These are phyloP conservation scores for Penaeus vannamei DNA, from an alignment of 1,140 invertebrate genomes.

Conservation along the genomic window DNA sequence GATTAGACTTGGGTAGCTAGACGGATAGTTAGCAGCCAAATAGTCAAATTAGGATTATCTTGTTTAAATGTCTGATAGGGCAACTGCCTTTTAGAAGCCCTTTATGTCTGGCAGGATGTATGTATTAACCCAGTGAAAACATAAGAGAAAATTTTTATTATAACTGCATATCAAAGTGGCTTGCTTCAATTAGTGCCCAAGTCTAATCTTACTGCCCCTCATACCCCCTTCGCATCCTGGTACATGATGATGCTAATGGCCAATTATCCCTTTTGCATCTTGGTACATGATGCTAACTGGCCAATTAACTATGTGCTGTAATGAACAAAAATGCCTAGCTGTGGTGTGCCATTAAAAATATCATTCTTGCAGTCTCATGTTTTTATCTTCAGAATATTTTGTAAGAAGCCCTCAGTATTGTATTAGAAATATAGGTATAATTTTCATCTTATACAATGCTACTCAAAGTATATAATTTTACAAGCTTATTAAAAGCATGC, in stretches of 20 bases:
- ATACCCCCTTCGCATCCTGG: constrained; percentile 48
- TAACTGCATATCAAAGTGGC: background rate
- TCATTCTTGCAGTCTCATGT: constrained; percentile 37
- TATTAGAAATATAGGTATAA: constrained; percentile 55
- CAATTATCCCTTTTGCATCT: constrained; percentile 45
- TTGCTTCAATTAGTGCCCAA: constrained; percentile 35
- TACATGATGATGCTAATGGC: constrained; percentile 57
- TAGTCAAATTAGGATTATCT: background rate
- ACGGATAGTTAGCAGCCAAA: constrained; percentile 25
- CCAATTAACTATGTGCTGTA: constrained; percentile 52
- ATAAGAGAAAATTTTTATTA: background rate
- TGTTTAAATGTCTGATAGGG: no score
- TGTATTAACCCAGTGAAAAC: constrained; percentile 11
- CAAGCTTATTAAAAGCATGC: constrained; percentile 41
- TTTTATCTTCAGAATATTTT: constrained; percentile 43
- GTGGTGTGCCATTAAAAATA: constrained; percentile 54
- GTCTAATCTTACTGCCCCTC: constrained; percentile 43
- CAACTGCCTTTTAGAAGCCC: no score
- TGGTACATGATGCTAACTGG: constrained; percentile 54
- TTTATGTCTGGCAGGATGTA: background rate
- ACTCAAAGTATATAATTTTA: constrained; percentile 50
- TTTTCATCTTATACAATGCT: constrained; percentile 52
- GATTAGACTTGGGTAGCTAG: constrained; percentile 50
- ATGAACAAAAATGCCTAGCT: constrained; percentile 48
- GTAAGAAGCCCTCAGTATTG: constrained; percentile 42